Evolutionary conservation across 2,888 invertebrate genomes (phyloP).

Genomic region (Cerceris ruficornis): DNA sequence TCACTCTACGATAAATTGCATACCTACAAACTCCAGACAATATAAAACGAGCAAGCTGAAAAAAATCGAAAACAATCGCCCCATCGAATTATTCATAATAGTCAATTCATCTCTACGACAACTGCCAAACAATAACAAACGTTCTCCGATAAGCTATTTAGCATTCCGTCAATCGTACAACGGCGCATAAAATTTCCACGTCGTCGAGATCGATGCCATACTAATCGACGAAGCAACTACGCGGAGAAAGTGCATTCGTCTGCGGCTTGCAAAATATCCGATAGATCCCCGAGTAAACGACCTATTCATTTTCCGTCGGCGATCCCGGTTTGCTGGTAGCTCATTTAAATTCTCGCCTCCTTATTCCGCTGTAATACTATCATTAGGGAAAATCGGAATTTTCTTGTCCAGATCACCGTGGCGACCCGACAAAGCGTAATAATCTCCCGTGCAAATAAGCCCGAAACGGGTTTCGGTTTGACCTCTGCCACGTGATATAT

Average conservation of each 20-base stretch:
- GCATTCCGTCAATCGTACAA: background rate
- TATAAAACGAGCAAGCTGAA: too few relatives aligned
- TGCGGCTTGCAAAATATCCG: constrained; percentile 18
- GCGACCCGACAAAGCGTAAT: constrained; percentile 28
- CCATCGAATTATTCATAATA: too few relatives aligned
- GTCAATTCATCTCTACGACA: too few relatives aligned
- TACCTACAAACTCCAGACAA: too few relatives aligned
- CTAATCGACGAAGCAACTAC: background rate
- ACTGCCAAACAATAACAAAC: too few relatives aligned
- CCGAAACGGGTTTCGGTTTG: constrained; percentile 2
- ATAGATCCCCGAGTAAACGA: constrained; percentile 12
- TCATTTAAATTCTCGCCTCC: constrained; percentile 15
- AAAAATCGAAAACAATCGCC: too few relatives aligned
- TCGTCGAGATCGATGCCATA: too few relatives aligned
- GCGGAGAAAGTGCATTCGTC: constrained; percentile 12
- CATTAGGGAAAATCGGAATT: constrained; percentile 42
- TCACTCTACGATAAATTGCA: too few relatives aligned
- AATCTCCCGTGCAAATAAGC: constrained; percentile 40
- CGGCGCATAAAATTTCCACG: background rate
- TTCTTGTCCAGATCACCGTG: background rate
- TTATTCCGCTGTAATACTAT: constrained; percentile 31
- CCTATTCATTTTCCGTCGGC: constrained; percentile 23
- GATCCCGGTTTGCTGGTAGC: constrained; percentile 12
- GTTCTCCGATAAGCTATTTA: too few relatives aligned
- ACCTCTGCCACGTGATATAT: constrained; percentile 14